These are phyloP conservation scores for Labrus mixtus DNA, from an alignment of 2,113 vertebrate genomes.

Conservation along the genomic window DNA sequence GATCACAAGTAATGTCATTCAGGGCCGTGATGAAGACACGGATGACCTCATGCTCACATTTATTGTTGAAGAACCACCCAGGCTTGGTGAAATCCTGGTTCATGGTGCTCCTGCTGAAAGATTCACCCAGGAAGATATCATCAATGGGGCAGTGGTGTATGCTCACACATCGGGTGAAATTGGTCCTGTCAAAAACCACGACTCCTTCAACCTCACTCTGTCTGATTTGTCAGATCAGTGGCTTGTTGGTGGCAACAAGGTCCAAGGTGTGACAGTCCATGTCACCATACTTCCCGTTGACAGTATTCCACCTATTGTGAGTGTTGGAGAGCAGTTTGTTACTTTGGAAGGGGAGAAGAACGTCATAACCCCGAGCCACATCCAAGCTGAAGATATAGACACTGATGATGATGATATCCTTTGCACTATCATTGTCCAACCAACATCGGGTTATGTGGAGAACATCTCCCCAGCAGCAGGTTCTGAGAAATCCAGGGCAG, in stretches of 20 bases:
- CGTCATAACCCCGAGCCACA: constrained; percentile 83
- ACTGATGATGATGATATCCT: constrained; percentile 90
- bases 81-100: constrained; percentile 89
- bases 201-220: constrained; percentile 93
- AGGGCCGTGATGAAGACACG: constrained; percentile 88
- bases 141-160: constrained; percentile 91
- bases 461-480: constrained; percentile 95
- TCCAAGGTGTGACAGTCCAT: constrained; percentile 89
- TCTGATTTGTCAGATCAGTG: constrained; percentile 93
- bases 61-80: constrained; percentile 89
- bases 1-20: constrained; percentile 91
- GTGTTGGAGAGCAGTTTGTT: constrained; percentile 78
- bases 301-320: constrained; percentile 85
- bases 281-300: constrained; percentile 95
- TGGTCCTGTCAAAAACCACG: constrained; percentile 86
- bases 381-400: constrained; percentile 89
- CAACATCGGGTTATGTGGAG: constrained; percentile 92
- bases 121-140: constrained; percentile 93
- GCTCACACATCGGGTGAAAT: constrained; percentile 94
- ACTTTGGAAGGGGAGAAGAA: constrained; percentile 88
- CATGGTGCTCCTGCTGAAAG: constrained; percentile 86
- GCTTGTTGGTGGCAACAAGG: constrained; percentile 87
- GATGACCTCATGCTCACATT: constrained; percentile 94
- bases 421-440: constrained; percentile 93
- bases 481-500: constrained; percentile 94